Conservation (phyloP, 2,888 invertebrate genomes). For the Luperina testacea region DNA sequence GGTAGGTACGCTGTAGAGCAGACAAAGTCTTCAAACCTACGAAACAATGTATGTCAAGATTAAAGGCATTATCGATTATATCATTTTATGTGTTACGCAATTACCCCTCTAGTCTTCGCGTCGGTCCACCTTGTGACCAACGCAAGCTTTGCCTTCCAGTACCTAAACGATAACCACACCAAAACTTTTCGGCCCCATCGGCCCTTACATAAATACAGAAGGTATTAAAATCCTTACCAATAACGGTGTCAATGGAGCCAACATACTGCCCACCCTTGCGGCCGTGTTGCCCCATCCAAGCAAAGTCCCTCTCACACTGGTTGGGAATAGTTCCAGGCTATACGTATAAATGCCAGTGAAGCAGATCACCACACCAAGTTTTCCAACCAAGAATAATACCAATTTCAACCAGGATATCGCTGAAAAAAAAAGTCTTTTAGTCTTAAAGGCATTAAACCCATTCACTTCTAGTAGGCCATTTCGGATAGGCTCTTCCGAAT, state of each 20-base stretch:
- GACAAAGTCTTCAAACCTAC: background rate
- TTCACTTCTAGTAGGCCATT: background rate
- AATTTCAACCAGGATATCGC: slow-evolving; percentile 81
- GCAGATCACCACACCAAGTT: slow-evolving; percentile 80
- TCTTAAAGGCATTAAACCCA: background rate
- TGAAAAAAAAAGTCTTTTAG: slow-evolving; percentile 66
- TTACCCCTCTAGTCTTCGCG: background rate
- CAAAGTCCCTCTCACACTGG: slow-evolving; percentile 82
- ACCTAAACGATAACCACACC: background rate
- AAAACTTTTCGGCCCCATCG: background rate
- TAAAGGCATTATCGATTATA: background rate
- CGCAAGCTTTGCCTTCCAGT: background rate
- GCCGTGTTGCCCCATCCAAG: slow-evolving; percentile 81
- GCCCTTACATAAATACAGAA: background rate
- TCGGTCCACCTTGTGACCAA: no score
- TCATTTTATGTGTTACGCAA: no score
- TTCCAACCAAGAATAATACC: slow-evolving; percentile 77
- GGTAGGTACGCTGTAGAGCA: background rate
- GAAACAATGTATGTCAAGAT: background rate
- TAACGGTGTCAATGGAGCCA: slow-evolving; percentile 82
- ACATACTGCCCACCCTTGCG: slow-evolving; percentile 82
- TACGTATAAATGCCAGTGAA: slow-evolving; percentile 84
- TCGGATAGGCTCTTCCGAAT: background rate
- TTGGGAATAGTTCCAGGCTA: slow-evolving; percentile 82
- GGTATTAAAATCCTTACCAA: slow-evolving; percentile 72